Percentiles rank a stretch among this genome's conserved stretches.
These are phyloP conservation scores for Phymatocera aterrima DNA, from an alignment of 2,888 invertebrate genomes.

Conservation along the genomic window DNA sequence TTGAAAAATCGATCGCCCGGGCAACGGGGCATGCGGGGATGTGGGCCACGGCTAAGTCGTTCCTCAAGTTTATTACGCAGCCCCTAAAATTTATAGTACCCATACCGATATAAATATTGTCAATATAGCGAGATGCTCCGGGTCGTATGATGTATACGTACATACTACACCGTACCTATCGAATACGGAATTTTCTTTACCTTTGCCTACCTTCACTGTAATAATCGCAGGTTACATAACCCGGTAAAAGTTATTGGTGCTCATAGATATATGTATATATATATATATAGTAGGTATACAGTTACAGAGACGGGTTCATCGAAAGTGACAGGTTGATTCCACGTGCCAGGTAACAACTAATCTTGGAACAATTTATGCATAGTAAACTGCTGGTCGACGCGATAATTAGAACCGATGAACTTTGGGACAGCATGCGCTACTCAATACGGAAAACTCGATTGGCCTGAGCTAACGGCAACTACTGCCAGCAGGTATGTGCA, in stretches of 20 bases:
- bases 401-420: constrained; percentile 16
- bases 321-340: constrained; percentile 17
- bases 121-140: background rate
- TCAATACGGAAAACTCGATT: background rate
- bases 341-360: constrained; percentile 26
- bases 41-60: background rate
- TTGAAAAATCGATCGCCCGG: background rate
- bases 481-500: background rate
- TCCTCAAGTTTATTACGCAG: background rate
- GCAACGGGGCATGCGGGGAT: background rate
- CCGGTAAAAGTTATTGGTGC: background rate
- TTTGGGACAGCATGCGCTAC: background rate
- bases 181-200: background rate
- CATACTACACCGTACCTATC: background rate
- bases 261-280: too few species aligned
- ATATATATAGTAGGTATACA: too few species aligned
- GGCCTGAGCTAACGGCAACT: background rate
- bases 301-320: background rate
- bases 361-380: constrained; percentile 17
- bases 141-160: background rate
- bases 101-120: constrained; percentile 10
- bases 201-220: background rate
- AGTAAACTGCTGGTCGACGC: background rate
- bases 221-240: constrained; percentile 6
- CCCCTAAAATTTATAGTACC: constrained; percentile 16